phyloP scores from a whole-genome alignment of 1,140 invertebrate genomes.

The Megathymus violae region DNA sequence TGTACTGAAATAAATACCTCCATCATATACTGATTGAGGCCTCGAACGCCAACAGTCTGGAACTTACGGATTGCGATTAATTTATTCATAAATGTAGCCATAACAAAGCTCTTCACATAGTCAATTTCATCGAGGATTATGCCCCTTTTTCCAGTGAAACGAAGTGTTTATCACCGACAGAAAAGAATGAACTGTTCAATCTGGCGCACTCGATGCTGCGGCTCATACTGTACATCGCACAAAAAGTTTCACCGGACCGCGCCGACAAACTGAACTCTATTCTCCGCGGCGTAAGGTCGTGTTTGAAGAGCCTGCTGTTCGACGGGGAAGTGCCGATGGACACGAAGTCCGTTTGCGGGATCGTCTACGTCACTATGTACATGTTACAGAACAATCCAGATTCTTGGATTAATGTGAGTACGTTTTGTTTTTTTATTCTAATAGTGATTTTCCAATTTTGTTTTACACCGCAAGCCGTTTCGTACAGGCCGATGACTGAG shows the following conservation, averaged over 20 bases:
- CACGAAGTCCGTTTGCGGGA: constrained; percentile 69
- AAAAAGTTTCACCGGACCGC: constrained; percentile 48
- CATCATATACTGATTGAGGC: no score
- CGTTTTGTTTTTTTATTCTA: no score
- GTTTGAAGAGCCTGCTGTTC: constrained; percentile 53
- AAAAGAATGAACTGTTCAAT: constrained; percentile 67
- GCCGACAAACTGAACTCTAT: constrained; percentile 34
- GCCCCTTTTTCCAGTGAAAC: constrained; percentile 55
- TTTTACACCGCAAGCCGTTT: no score
- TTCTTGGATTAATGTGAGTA: constrained; percentile 66
- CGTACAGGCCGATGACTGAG: no score
- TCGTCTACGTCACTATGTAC: constrained; percentile 57
- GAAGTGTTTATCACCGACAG: constrained; percentile 56
- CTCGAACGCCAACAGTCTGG: no score
- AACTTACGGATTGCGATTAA: no score
- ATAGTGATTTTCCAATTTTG: no score
- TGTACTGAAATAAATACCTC: no score
- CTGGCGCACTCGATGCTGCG: constrained; percentile 56
- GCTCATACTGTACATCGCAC: constrained; percentile 57
- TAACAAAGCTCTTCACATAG: no score
- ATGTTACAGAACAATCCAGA: constrained; percentile 48
- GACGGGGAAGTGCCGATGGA: constrained; percentile 71
- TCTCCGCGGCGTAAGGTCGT: constrained; percentile 42
- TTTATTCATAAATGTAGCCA: no score
- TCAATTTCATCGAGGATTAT: no score